Conservation (phyloP, 2,888 invertebrate species). For the Macrophya annulata region DNA sequence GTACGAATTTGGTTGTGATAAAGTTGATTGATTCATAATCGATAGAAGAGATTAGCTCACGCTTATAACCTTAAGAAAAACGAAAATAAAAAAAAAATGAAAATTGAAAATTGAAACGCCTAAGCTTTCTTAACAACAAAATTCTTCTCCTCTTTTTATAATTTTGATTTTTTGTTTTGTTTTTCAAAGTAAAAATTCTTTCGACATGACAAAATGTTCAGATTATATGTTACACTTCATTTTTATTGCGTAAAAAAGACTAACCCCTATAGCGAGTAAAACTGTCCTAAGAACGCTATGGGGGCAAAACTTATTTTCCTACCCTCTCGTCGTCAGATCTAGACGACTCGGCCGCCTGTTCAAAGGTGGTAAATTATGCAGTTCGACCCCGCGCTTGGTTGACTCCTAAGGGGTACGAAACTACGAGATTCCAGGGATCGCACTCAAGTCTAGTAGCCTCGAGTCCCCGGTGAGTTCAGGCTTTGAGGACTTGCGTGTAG, state of each 20-base stretch:
- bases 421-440: slow-evolving; percentile 27
- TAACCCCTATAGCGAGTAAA: background rate
- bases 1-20: background rate
- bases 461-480: background rate
- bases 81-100: background rate
- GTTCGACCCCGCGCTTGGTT: slow-evolving; percentile 42
- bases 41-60: slow-evolving; percentile 25
- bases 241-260: background rate
- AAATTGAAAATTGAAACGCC: background rate
- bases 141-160: background rate
- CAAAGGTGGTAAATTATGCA: slow-evolving; percentile 52
- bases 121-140: background rate
- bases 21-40: slow-evolving; percentile 40
- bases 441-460: slow-evolving; percentile 27
- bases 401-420: slow-evolving; percentile 39
- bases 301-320: background rate
- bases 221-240: background rate
- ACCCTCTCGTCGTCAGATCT: slow-evolving; percentile 32
- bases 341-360: slow-evolving; percentile 40
- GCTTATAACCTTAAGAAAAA: too few species aligned
- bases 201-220: too few species aligned
- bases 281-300: slow-evolving; percentile 9
- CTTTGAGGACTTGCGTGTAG: background rate
- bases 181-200: too few species aligned
- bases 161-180: background rate